Percentiles rank a stretch among this genome's conserved stretches.
Evolutionary conservation across 2,888 invertebrate species (phyloP).

Genomic region (Diogma glabrata): DNA sequence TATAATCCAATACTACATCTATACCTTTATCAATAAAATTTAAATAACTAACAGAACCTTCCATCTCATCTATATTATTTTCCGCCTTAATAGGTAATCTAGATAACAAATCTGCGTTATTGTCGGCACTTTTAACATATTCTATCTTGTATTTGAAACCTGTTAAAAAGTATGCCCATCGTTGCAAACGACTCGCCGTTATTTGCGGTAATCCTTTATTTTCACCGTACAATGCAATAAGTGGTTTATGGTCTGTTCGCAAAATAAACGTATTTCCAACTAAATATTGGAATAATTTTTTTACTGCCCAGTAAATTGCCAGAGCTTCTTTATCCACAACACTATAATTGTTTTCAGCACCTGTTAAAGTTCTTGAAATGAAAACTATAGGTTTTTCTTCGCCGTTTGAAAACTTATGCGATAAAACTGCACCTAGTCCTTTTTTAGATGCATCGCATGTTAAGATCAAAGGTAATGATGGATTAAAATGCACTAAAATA

Average conservation of each 20-base stretch:
- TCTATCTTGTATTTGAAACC: too few species aligned
- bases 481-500: constrained; percentile 20
- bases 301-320: not conserved
- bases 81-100: not conserved
- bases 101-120: constrained; percentile 5
- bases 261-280: not conserved
- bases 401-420: too few species aligned
- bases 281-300: not conserved
- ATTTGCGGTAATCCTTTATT: constrained; percentile 20
- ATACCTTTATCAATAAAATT: not conserved
- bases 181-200: too few species aligned
- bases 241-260: constrained; percentile 29
- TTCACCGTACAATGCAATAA: constrained; percentile 25
- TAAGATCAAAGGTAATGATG: not conserved
- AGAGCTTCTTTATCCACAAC: too few species aligned
- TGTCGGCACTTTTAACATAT: constrained; percentile 3
- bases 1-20: not conserved
- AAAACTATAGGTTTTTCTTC: not conserved
- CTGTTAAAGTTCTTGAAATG: not conserved
- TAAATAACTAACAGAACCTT: not conserved
- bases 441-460: not conserved
- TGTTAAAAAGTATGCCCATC: too few species aligned
- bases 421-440: not conserved
- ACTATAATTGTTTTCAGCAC: not conserved
- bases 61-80: not conserved